Base-by-base conservation (phyloP, 2,888 invertebrate genomes). In the Crioceris asparagi region DNA sequence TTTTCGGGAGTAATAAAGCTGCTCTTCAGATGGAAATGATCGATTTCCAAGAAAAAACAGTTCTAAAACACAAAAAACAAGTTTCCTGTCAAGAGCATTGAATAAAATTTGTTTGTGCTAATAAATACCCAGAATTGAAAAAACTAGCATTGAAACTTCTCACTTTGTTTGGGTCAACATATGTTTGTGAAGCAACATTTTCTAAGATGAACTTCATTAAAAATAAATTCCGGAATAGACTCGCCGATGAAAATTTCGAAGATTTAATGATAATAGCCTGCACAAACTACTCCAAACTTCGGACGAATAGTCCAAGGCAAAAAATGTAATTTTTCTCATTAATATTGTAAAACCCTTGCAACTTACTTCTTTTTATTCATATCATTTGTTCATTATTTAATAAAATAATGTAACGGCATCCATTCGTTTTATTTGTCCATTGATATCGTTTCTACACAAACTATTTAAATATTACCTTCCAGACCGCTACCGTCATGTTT, bases 181-280 rank as follows among this genome's bases (percentile, higher is more conserved):
- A 35, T 35, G 21, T 26, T 26, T 29, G 27, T 26, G 35, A 29
- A 35, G 35, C 35, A 29, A 27, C 29, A 29, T 27, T 35, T 16
- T 35, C 35, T 2, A 35, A 35, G 19, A 35, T 35, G 35, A 35
- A 29, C 35, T 29, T 29, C 19, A 29, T 29, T 29, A 35, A 35
- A 17, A 29, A 35, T 35, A 35, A 35, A 35, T 35, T 35, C 25
- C 19, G 35, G 17, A 23, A n/a, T 29, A 19, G 29, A n/a, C 29
- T 35, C 19, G 29, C 35, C 8, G 29, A 29, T 15, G 29, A 29
- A 3, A 11, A 29, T 29, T 15, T 29, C 4, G 12, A 30, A 17
- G 36, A 36, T 31, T 36, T 31, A 30, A 31, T 30, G 36, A n/a
- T 17, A 37, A 31, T 32, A 37, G 26, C 32, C 32, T 37, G 37